Evolutionary conservation across 2,888 invertebrate species (phyloP), one percentile per base, ranked within the genome.

Genomic region (Theristus sp.): DNA sequence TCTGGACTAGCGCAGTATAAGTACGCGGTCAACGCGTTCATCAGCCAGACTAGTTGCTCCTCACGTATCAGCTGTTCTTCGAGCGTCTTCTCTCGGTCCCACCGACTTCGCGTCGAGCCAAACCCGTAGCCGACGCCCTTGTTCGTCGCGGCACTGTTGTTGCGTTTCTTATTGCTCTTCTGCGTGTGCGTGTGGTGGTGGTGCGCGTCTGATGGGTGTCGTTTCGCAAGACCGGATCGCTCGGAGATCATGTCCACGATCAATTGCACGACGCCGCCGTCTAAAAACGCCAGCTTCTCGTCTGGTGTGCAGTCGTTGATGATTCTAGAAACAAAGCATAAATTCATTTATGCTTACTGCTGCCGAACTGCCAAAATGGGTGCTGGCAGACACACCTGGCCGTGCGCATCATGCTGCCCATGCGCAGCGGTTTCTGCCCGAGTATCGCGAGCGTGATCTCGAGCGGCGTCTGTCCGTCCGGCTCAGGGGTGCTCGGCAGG

Each of bases 1-100:
- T 38, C 38, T 17, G 38, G 61, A 26, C 64, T 62, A 31, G 62
- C 62, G 56, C 63, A 60, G 56, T 62, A 64, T 27, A 72, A 61
- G 56, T 65, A 72, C 2, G 71, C 66, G 52, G 67, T 69, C 22
- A 72, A 56, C 1, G 68, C 65, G 57, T 67, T 67, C 29, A 72
- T 56, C 22, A 72, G 62, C 71, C 72, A 72, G 52, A 71, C 54
- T 24, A 72, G 64, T 61, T 71, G 69, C 57, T 71, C 71, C 62
- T 72, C 72, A 20, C 69, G 6, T 10, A 52, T 25, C 54, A 54
- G 54, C 25, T 26, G 30, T 22, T 56, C 47, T 28, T 63, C 59
- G 30, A 65, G 67, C 58, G 67, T 66, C 61, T 67, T 46, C 58
- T 71, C 69, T 57, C 70, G 66, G 62, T 72, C 70, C 72, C 72